Evolutionary conservation across 2,797 vertebrate genomes (phyloP).

Genomic region (Coregonus ussuriensis): DNA sequence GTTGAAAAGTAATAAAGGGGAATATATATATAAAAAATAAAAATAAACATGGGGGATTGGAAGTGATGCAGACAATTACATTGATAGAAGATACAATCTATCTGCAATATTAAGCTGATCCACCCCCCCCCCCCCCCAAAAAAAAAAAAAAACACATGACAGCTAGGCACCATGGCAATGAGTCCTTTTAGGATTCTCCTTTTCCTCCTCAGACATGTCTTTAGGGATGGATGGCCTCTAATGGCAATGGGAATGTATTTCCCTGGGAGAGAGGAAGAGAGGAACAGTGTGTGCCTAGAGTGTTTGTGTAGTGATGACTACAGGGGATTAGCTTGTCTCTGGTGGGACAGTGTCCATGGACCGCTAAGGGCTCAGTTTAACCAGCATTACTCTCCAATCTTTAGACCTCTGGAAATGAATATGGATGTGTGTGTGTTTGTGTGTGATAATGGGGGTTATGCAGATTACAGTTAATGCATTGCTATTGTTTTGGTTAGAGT

Average conservation of each 20-base stretch:
- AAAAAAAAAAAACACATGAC: too few species aligned
- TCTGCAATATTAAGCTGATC: too few species aligned
- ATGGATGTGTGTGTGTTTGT: conserved; percentile 26
- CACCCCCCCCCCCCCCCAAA: too few species aligned
- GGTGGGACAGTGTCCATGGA: conserved; percentile 42
- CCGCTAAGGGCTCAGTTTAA: conserved; percentile 52
- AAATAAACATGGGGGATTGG: too few species aligned
- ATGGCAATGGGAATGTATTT: not conserved
- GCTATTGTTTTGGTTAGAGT: not conserved
- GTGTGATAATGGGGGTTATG: conserved; percentile 61
- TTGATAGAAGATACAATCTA: too few species aligned
- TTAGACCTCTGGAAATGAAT: conserved; percentile 42
- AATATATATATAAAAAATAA: too few species aligned
- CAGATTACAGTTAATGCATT: not conserved
- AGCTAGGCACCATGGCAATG: conserved; percentile 7
- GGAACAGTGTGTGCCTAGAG: not conserved
- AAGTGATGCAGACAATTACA: too few species aligned
- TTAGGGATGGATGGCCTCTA: not conserved
- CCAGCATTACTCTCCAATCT: conserved; percentile 52
- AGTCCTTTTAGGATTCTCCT: not conserved
- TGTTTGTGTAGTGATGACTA: not conserved
- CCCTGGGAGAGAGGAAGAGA: not conserved
- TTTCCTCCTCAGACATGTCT: not conserved
- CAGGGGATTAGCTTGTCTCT: conserved; percentile 30
- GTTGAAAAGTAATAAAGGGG: too few species aligned